These are phyloP conservation scores for Idris sp. DNA, from an alignment of 1,140 invertebrate species.

Conservation along the genomic window DNA sequence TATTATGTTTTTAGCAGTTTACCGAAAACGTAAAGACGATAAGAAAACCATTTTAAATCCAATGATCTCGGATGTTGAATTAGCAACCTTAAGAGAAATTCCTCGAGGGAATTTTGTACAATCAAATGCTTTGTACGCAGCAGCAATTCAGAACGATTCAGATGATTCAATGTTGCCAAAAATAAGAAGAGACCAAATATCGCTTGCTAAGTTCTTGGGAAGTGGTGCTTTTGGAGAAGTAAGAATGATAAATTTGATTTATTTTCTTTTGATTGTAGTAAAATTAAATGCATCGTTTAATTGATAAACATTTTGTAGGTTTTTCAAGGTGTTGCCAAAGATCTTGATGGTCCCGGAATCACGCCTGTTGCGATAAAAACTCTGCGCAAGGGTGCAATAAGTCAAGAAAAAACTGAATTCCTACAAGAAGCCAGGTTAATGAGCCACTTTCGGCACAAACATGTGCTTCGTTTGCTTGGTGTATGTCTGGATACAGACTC, in stretches of 20 bases:
- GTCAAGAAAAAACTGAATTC: slow-evolving; percentile 94
- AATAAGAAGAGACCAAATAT: slow-evolving; percentile 89
- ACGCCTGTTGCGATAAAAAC: slow-evolving; percentile 83
- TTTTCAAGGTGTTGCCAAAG: slow-evolving; percentile 90
- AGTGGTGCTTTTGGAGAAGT: slow-evolving; percentile 98
- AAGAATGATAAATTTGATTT: too few species aligned
- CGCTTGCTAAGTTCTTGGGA: slow-evolving; percentile 91
- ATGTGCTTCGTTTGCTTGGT: slow-evolving; percentile 94
- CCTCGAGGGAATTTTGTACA: slow-evolving; percentile 87
- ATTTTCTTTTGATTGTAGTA: not conserved
- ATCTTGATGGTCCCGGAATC: slow-evolving; percentile 79
- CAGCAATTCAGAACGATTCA: slow-evolving; percentile 82
- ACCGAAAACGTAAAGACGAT: slow-evolving; percentile 79
- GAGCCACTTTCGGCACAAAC: slow-evolving; percentile 97
- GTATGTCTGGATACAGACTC: slow-evolving; percentile 96
- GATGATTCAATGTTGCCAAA: slow-evolving; percentile 84
- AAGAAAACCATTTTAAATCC: slow-evolving; percentile 80
- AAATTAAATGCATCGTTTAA: too few species aligned
- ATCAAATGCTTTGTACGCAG: slow-evolving; percentile 89
- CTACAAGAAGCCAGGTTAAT: slow-evolving; percentile 97
- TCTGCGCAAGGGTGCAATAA: slow-evolving; percentile 93
- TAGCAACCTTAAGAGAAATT: slow-evolving; percentile 91
- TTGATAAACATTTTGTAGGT: slow-evolving; percentile 73
- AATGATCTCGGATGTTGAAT: slow-evolving; percentile 86
- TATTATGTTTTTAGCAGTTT: slow-evolving; percentile 72